Base-by-base conservation (phyloP, 2,797 vertebrate species). In the Eulemur albifrons region DNA sequence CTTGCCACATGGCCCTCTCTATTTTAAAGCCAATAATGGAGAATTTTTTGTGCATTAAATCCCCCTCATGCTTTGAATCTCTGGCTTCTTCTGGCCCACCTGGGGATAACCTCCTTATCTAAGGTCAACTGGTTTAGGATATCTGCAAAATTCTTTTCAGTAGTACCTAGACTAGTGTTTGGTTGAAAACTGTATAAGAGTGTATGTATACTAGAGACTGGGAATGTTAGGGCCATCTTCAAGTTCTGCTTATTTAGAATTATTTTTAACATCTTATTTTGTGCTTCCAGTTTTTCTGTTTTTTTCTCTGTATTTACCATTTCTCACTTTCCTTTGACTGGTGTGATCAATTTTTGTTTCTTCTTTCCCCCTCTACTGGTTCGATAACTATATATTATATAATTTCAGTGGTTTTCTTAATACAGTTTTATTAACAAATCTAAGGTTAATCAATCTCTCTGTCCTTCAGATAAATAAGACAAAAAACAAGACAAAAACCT, bases 381-480 rank as follows among this genome's bases (percentile, higher is more conserved):
- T 92, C 89, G 45, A 54, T 76, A 81, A 7, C 38, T 97, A 45
- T 32, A 70, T n/a, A 57, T 59, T 70, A 45, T 72, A 32, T 77
- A 88, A 88, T 94, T 77, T 76, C 27, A 67, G 43, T 79, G 30
- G 8, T 67, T 95, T 91, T 90, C 54, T 75, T 88, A 91, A 88
- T 95, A 43, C 30, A 73, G 12, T 50, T 73, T 80, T 90, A 77
- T 77, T 88, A 79, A 90, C 43, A 87, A 72, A 83, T 72, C 45
- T 38, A 84, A 93, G 81, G 4, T 40, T 45, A 91, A 81, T 70
- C 21, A 77, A 4, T 59, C 79, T 93, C 25, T 77, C 21, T 79
- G 18, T 92, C 13, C 7, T 80, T 83, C 6, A 52, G 23, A 21
- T 59, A 83, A 79, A 69, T 13, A 92, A 92, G 43, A 35, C 21